Base-by-base conservation (phyloP, 2,888 invertebrate genomes). In the Amblyteles armatorius region DNA sequence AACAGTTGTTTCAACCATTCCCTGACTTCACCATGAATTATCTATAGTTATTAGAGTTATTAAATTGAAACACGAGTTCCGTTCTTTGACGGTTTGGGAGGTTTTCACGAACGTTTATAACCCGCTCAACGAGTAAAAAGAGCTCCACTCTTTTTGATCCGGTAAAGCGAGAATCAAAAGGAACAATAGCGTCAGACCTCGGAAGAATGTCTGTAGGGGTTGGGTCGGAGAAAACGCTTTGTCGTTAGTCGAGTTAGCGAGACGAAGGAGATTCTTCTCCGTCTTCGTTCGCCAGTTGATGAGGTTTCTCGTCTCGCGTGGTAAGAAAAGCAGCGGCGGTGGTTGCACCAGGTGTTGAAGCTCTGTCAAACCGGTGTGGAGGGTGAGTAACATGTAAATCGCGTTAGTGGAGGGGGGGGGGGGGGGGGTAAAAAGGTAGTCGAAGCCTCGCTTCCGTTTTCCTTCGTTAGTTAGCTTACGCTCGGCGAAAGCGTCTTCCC, bases 381-480 rank as follows among this genome's bases (percentile, higher is more conserved):
- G 67, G 63, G 77, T 69, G 77, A 82, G 69, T 78, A 80, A 79
- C 77, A 88, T 88, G 87, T 88, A 87, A 88, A 88, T 88, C 86
- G 79, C 57, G 81, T 88, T 85, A 85, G 65, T 44, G 48, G 33
- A 33, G 72, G 7, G 65, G 67, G 72, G 80, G 84, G 65, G 33
- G 48, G 33, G 22, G 72, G 7, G 65, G 67, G 72, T 79, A 84
- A 84, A 86, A 83, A 86, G 74, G 76, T 60, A 71, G 36, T 79
- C 76, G 83, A 50, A 85, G 81, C 71, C 77, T 78, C 78, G 78
- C 68, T 84, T 83, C 83, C 83, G 83, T 81, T 87, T 83, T 84
- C 79, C 85, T 88, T 88, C 86, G 87, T 88, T 88, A 88, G 87
- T 86, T 88, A 85, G 85, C 84, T 86, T 87, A 82, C 78, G 77